Evolutionary conservation across 1,140 invertebrate genomes (phyloP), one percentile per base, ranked within the genome.

Genomic region (Brachionus rotundiformis): DNA sequence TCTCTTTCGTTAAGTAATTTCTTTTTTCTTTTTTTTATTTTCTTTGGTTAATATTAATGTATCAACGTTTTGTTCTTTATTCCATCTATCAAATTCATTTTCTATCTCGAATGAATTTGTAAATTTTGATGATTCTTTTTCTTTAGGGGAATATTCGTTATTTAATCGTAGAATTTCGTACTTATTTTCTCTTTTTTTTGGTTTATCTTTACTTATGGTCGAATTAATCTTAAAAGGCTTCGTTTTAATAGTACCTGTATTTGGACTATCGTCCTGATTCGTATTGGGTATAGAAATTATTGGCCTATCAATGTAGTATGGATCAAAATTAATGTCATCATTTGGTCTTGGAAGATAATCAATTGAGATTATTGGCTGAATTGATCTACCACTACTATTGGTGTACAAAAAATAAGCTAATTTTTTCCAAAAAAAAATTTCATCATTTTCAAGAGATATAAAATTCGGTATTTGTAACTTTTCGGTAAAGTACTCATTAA

Each of bases 361-460:
- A 8, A 73, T 16, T 19, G 44, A 23, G 16, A 10, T 19, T 0
- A 5, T 4, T 13, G 76, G 76, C 3, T 59, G 76, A 16, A 79
- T 10, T 13, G 47, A 23, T 36, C 29, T 25, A 2, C 3, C 13
- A 11, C 3, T 39, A 11, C 59, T 29, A 19, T 79, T 79, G 1
- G 76, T 79, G 19, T 33, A 79, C 47, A 79, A 63, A 41, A 79
- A 54, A 49, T 79, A 79, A 19, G 5, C 47, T 31, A 79, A 33
- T 41, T 79, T 79, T 33, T 36, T 59, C 76, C 76, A 79, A 63
- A 79, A 79, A n/a, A 79, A 19, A 39, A 54, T 59, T 25, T 79
- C 76, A 25, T 79, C 76, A 63, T 79, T 79, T 41, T 79, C 76
- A 3, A 79, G 7, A 3, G 47, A 59, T 19, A 79, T 13, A 63